Conservation (phyloP, 1,140 invertebrate genomes). For the Drosophila novamexicana region DNA sequence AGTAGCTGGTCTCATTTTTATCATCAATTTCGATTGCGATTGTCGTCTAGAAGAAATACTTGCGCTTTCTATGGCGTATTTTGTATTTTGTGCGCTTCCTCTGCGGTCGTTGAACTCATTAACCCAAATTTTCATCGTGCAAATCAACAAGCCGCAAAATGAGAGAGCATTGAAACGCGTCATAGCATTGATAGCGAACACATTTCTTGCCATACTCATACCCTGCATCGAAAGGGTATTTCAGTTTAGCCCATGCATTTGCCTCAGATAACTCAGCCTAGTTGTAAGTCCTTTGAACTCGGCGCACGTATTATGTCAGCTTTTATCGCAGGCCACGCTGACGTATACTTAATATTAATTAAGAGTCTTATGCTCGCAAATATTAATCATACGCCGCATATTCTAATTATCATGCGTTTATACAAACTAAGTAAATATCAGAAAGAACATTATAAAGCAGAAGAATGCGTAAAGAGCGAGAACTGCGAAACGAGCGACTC, state of each 20-base stretch:
- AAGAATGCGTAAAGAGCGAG: slow-evolving; percentile 14
- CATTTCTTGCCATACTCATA: not conserved
- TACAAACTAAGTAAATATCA: slow-evolving; percentile 16
- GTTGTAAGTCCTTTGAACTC: slow-evolving; percentile 1
- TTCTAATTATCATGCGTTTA: slow-evolving; percentile 45
- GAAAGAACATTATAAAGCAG: not conserved
- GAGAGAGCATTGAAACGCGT: slow-evolving; percentile 9
- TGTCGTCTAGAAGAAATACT: slow-evolving; percentile 4
- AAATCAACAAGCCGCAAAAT: slow-evolving; percentile 50
- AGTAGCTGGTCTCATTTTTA: not conserved
- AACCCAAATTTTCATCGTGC: slow-evolving; percentile 71
- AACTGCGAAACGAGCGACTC: slow-evolving; percentile 15
- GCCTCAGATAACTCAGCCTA: not conserved
- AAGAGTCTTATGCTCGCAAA: not conserved
- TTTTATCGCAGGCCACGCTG: not conserved
- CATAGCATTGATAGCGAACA: slow-evolving; percentile 14
- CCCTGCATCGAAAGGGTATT: slow-evolving; percentile 3
- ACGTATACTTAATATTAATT: slow-evolving; percentile 48
- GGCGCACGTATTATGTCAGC: not conserved
- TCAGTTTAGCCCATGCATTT: not conserved
- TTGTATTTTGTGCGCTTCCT: slow-evolving; percentile 63
- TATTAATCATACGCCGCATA: slow-evolving; percentile 45
- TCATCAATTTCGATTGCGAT: slow-evolving; percentile 2
- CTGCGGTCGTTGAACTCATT: slow-evolving; percentile 76
- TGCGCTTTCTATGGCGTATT: slow-evolving; percentile 63